Evolutionary conservation across 2,888 invertebrate species (phyloP), one percentile per base, ranked within the genome.

Genomic region (Malthinus seriepunctatus): DNA sequence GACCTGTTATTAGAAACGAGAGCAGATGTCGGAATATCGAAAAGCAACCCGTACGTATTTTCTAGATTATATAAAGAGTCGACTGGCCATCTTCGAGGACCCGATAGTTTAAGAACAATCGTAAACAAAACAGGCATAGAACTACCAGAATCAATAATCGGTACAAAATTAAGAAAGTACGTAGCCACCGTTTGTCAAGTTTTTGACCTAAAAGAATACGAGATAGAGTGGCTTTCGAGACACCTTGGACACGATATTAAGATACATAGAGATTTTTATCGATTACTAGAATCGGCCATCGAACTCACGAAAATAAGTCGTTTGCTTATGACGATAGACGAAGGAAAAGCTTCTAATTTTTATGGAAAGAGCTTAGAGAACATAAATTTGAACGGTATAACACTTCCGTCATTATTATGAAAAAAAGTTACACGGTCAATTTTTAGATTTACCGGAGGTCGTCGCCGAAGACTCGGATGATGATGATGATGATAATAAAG

Each of bases 151-250:
- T 8, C 8, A 7, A 44, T 51, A n/a, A 68, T 63, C 4, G 47
- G 67, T 11, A 69, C 68, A 14, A 69, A 69, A 56, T 52, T 69
- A 11, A 42, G 68, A 35, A 71, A 71, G 50, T 67, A 68, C 45
- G 54, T 67, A 34, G 70, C 69, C 11, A 70, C 69, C 9, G 68
- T 70, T 9, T 63, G 58, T 33, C 69, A n/a, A n/a, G n/a, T n/a
- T n/a, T n/a, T n/a, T n/a, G n/a, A n/a, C n/a, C n/a, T n/a, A n/a
- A n/a, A n/a, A n/a, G n/a, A n/a, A n/a, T n/a, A n/a, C n/a, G n/a
- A n/a, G n/a, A n/a, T n/a, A n/a, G n/a, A n/a, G n/a, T n/a, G n/a
- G n/a, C n/a, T n/a, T n/a, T n/a, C n/a, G n/a, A n/a, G n/a, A n/a
- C n/a, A n/a, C n/a, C n/a, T n/a, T n/a, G n/a, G n/a, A n/a, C n/a